These are phyloP conservation scores for Brachystomella parvula DNA, from an alignment of 1,140 invertebrate genomes.

Conservation along the genomic window DNA sequence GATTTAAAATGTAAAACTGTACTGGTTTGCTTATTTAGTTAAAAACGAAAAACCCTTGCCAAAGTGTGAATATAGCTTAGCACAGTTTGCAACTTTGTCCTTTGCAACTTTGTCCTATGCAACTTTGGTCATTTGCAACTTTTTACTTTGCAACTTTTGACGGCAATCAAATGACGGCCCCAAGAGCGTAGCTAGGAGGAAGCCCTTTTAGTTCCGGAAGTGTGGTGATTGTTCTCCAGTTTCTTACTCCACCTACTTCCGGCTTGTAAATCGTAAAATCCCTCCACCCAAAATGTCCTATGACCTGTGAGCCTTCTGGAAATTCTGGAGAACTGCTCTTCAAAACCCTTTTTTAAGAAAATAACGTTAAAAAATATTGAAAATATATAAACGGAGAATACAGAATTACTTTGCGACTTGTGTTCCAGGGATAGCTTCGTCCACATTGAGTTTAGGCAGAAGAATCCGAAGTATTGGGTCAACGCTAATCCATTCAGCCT, in stretches of 20 bases:
- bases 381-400: background rate
- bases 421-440: too few species aligned
- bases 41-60: too few species aligned
- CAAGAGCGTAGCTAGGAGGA: conserved; percentile 48
- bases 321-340: conserved; percentile 55
- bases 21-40: too few species aligned
- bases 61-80: too few species aligned
- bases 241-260: conserved; percentile 13
- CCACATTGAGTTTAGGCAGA: background rate
- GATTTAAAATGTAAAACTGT: too few species aligned
- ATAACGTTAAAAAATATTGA: background rate
- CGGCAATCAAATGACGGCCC: too few species aligned
- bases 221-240: conserved; percentile 40
- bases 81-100: too few species aligned
- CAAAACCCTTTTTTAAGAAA: conserved; percentile 41
- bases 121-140: too few species aligned
- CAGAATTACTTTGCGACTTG: background rate
- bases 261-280: conserved; percentile 45
- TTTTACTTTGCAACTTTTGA: too few species aligned
- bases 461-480: conserved; percentile 47
- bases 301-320: conserved; percentile 52
- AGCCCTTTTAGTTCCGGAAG: conserved; percentile 50
- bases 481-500: conserved; percentile 60
- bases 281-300: conserved; percentile 55
- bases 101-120: too few species aligned